Evolutionary conservation across 2,888 invertebrate genomes (phyloP).

Genomic region (Julus scandinavius): DNA sequence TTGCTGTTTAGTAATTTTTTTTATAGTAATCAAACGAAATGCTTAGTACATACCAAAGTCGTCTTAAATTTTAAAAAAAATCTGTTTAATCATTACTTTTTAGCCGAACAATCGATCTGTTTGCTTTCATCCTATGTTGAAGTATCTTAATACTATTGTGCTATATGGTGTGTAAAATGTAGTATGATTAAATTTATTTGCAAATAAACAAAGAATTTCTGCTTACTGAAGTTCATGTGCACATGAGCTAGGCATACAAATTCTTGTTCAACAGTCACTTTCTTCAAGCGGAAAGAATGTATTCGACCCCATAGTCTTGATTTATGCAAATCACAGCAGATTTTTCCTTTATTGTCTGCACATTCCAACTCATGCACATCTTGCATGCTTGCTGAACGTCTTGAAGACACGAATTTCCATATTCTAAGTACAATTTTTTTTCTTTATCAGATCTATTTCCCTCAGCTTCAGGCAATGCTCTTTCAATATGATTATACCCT

Average conservation of each 20-base stretch:
- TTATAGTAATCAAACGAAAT: no score
- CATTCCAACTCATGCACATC: not conserved
- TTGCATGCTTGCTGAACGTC: not conserved
- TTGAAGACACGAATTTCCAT: not conserved
- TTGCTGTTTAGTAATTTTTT: no score
- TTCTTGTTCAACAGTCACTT: not conserved
- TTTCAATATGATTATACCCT: conserved; percentile 15
- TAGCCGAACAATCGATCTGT: no score
- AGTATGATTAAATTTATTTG: no score
- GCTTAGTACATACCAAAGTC: no score
- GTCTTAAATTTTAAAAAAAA: no score
- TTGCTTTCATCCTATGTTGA: no score
- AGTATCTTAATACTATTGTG: not conserved
- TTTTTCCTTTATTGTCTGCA: not conserved
- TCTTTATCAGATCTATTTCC: not conserved
- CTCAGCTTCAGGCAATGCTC: not conserved
- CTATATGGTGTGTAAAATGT: no score
- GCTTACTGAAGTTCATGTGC: not conserved
- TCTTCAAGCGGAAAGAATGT: not conserved
- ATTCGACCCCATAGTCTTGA: not conserved
- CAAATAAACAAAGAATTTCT: no score
- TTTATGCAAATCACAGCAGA: not conserved
- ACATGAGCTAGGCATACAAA: not conserved
- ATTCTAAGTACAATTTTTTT: not conserved
- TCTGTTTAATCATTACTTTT: no score